phyloP scores from a whole-genome alignment of 2,888 invertebrate species.

The Piscicola geometra region DNA sequence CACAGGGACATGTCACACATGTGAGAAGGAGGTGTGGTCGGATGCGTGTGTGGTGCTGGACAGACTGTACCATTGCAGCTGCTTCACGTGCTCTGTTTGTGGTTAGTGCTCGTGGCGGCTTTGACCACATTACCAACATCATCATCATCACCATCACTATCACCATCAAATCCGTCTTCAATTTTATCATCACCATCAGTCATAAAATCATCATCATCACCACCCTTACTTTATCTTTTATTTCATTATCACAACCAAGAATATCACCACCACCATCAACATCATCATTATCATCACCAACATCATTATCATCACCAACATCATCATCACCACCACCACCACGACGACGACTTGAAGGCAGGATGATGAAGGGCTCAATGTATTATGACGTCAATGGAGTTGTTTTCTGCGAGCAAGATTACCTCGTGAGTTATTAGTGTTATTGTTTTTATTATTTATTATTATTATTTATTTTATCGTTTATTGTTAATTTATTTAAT shows the following conservation, averaged over 20 bases:
- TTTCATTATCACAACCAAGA: neutral
- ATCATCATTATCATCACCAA: neutral
- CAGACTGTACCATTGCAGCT: slow-evolving; percentile 92
- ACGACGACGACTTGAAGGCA: neutral
- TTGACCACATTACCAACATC: neutral
- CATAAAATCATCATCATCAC: neutral
- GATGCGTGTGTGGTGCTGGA: slow-evolving; percentile 99
- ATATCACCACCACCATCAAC: neutral
- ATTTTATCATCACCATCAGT: neutral
- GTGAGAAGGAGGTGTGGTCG: slow-evolving; percentile 19
- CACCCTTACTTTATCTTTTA: neutral
- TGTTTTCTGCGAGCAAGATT: slow-evolving; percentile 7
- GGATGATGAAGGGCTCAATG: slow-evolving; percentile 5
- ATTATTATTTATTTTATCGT: neutral
- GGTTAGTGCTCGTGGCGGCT: slow-evolving; percentile 57
- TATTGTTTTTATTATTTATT: too few relatives aligned
- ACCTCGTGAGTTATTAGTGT: neutral
- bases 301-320: neutral
- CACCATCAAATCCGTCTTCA: too few relatives aligned
- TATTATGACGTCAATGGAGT: slow-evolving; percentile 12
- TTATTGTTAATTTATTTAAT: neutral
- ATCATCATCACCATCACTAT: neutral
- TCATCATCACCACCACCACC: neutral
- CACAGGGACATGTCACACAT: slow-evolving; percentile 11
- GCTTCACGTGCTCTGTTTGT: slow-evolving; percentile 96